Percentiles rank a stretch among this genome's conserved stretches.
phyloP scores from a whole-genome alignment of 2,113 vertebrate genomes.

The Prunella himalayana region DNA sequence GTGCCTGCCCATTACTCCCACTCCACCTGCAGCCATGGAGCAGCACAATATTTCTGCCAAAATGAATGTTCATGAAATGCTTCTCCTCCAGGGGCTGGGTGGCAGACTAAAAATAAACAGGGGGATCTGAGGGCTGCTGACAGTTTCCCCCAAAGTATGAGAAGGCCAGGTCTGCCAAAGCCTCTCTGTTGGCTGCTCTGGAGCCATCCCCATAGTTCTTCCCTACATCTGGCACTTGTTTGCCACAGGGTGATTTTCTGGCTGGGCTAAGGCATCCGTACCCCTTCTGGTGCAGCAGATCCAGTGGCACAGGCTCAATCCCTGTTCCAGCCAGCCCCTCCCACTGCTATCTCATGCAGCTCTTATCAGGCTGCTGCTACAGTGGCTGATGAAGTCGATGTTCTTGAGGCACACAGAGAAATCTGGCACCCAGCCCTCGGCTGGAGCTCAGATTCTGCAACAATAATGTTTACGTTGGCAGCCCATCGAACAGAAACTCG shows the following conservation, averaged over 20 bases:
- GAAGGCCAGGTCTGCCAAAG: background rate
- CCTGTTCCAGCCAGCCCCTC: background rate
- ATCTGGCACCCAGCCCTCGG: background rate
- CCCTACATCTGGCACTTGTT: background rate
- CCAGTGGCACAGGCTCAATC: background rate
- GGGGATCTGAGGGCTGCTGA: background rate
- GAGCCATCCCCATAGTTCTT: background rate
- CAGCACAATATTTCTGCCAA: background rate
- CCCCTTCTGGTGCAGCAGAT: background rate
- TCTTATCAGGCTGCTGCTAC: background rate
- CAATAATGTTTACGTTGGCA: conserved; percentile 7
- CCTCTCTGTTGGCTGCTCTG: background rate
- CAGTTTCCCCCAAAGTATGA: background rate
- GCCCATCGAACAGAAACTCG: background rate
- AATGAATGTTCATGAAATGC: background rate
- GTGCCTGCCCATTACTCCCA: background rate
- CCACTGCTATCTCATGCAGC: background rate
- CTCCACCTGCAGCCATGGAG: background rate
- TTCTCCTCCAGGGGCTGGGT: background rate
- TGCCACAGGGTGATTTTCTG: background rate
- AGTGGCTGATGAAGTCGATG: background rate
- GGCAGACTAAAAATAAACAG: background rate
- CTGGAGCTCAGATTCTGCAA: background rate
- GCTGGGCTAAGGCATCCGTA: fast-evolving
- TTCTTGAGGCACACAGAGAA: background rate